Evolutionary conservation across 2,888 invertebrate genomes (phyloP).

Genomic region (Dynastes grantii): DNA sequence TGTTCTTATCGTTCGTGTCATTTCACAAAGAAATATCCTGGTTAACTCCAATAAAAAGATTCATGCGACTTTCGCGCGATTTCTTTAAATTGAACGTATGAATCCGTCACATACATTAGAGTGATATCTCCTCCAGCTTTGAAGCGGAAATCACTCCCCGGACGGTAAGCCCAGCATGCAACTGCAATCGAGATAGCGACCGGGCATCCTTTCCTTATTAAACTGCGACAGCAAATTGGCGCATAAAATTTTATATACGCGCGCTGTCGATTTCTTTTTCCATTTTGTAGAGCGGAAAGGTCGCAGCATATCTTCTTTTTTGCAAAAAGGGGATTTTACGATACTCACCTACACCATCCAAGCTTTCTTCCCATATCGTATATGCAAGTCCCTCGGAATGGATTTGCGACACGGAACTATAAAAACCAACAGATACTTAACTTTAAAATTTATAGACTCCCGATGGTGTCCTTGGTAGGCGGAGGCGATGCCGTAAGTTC

Average conservation of each 20-base stretch:
- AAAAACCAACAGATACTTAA: slow-evolving; percentile 3
- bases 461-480: not conserved
- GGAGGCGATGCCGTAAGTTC: no score
- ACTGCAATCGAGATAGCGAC: not conserved
- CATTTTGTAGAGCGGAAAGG: not conserved
- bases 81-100: no score
- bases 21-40: no score
- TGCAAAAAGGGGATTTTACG: not conserved
- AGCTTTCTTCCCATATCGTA: no score
- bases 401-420: slow-evolving; percentile 6
- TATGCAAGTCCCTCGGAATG: not conserved
- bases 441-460: slow-evolving; percentile 7
- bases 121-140: no score
- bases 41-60: no score
- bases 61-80: no score
- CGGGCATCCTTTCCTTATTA: not conserved
- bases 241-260: slow-evolving; percentile 5
- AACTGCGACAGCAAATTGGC: slow-evolving; percentile 9
- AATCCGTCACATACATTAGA: no score
- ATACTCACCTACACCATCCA: not conserved
- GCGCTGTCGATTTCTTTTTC: not conserved
- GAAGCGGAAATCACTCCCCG: no score
- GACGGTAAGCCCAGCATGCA: not conserved
- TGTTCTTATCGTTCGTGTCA: no score
- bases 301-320: not conserved